Evolutionary conservation across 2,113 vertebrate species (phyloP).

Genomic region (Macrotus californicus): DNA sequence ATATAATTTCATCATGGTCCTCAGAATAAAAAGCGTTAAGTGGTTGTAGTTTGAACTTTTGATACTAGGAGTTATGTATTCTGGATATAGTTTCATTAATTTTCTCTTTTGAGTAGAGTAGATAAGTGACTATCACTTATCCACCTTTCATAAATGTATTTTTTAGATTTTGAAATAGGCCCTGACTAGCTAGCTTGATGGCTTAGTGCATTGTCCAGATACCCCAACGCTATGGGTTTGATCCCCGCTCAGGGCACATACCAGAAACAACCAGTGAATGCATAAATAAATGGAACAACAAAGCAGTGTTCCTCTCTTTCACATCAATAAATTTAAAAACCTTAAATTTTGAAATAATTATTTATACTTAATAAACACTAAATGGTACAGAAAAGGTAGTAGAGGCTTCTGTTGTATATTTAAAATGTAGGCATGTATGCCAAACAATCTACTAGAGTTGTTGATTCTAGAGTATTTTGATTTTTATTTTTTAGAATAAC

Average conservation of each 20-base stretch:
- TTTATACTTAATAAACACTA: slow-evolving; percentile 25
- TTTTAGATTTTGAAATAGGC: slow-evolving; percentile 27
- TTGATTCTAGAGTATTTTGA: slow-evolving; percentile 30
- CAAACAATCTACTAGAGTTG: not conserved
- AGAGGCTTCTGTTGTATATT: not conserved
- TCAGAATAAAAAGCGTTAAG: slow-evolving; percentile 36
- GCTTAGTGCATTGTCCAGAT: too few relatives aligned
- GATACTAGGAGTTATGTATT: not conserved
- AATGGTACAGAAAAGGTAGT: not conserved
- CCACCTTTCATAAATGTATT: not conserved
- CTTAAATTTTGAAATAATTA: slow-evolving; percentile 19
- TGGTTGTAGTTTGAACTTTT: slow-evolving; percentile 42
- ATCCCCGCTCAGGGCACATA: too few relatives aligned
- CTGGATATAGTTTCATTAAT: not conserved
- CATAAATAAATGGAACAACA: too few relatives aligned
- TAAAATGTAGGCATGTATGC: slow-evolving; percentile 11
- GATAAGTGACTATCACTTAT: not conserved
- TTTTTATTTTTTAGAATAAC: not conserved
- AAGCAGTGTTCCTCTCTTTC: too few relatives aligned
- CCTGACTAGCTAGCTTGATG: too few relatives aligned
- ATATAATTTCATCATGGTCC: not conserved
- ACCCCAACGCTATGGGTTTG: too few relatives aligned
- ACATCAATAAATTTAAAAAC: too few relatives aligned
- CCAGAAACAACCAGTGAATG: too few relatives aligned
- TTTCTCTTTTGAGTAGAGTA: not conserved